Evolutionary conservation across 2,888 invertebrate species (phyloP).

Genomic region (Yponomeuta cagnagella): DNA sequence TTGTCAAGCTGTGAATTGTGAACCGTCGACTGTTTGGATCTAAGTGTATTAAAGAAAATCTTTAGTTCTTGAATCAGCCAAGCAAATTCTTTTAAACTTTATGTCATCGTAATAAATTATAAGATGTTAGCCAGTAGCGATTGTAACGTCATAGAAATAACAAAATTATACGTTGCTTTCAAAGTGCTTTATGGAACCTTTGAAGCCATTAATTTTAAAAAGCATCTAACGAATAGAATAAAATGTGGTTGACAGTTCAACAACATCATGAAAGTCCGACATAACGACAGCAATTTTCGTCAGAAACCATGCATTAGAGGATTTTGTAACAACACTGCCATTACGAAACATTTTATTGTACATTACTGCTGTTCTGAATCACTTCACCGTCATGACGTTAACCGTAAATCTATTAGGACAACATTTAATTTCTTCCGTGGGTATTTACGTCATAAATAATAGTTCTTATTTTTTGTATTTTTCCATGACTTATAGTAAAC

Average conservation of each 20-base stretch:
- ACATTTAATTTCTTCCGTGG: neutral
- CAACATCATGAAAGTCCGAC: neutral
- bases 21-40: no score
- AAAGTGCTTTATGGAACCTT: neutral
- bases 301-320: neutral
- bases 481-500: neutral
- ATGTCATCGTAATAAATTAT: conserved; percentile 41
- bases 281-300: neutral
- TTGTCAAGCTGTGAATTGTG: no score
- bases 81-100: conserved; percentile 18
- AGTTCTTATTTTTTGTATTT: neutral
- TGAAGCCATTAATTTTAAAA: neutral
- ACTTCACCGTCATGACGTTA: neutral
- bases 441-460: neutral
- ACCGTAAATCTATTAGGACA: no score
- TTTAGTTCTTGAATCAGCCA: conserved; percentile 27
- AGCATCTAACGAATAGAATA: neutral
- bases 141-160: neutral
- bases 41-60: conserved; percentile 33
- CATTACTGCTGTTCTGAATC: conserved; percentile 1
- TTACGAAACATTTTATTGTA: neutral
- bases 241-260: neutral
- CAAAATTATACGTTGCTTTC: conserved; percentile 3
- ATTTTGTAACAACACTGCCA: neutral
- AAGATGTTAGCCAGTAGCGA: conserved; percentile 6